A percentile compares a stretch with the other conserved stretches of the same genome.
Evolutionary conservation across 2,113 vertebrate species (phyloP).

Genomic region (Cheirogaleus medius): DNA sequence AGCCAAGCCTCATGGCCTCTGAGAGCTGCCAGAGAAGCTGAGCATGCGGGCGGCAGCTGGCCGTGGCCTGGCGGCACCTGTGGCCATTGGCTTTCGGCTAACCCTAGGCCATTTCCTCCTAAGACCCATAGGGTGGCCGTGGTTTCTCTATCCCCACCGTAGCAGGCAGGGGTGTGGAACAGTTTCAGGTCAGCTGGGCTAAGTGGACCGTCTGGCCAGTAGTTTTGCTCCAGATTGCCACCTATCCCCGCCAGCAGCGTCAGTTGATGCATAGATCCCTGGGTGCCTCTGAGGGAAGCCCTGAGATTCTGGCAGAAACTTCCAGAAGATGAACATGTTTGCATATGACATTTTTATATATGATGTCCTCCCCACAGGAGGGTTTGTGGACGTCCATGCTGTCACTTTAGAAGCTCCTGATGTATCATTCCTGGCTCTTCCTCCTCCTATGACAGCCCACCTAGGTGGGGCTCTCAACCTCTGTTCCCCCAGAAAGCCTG

Average conservation of each 20-base stretch:
- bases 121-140: rapidly evolving
- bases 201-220: rapidly evolving
- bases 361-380: neutral
- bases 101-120: neutral
- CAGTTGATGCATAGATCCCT: neutral
- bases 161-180: too few relatives aligned
- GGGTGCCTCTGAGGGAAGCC: neutral
- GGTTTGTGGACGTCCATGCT: rapidly evolving
- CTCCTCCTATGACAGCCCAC: neutral
- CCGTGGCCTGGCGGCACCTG: rapidly evolving
- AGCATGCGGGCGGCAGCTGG: rapidly evolving
- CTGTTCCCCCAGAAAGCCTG: neutral
- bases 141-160: neutral
- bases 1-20: neutral
- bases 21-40: neutral
- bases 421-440: neutral
- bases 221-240: too few relatives aligned
- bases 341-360: neutral
- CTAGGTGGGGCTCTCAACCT: neutral
- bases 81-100: too few relatives aligned
- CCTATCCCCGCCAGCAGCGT: rapidly evolving
- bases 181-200: neutral
- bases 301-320: neutral
- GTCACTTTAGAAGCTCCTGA: neutral
- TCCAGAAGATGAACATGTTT: neutral